Evolutionary conservation across 1,140 invertebrate species (phyloP).

Genomic region (Zophobas atratus): DNA sequence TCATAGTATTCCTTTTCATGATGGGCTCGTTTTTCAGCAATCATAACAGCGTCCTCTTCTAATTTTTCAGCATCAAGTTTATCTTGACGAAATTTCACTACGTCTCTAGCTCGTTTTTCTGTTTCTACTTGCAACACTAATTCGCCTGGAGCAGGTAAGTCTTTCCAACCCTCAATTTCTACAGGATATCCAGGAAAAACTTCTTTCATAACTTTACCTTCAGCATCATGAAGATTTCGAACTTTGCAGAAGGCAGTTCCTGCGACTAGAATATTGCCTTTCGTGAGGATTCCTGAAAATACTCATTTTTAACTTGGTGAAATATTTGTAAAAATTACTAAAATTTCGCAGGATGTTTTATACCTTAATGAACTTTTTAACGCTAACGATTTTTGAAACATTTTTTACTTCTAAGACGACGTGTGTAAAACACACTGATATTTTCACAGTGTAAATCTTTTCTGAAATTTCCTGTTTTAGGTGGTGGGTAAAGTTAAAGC

Average conservation of each 20-base stretch:
- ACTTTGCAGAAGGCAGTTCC: constrained; percentile 90
- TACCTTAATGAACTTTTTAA: too few species aligned
- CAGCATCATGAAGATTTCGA: constrained; percentile 87
- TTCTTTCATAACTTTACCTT: constrained; percentile 76
- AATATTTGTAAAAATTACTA: too few species aligned
- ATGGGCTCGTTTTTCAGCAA: constrained; percentile 78
- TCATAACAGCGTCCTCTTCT: constrained; percentile 74
- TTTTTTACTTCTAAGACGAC: too few species aligned
- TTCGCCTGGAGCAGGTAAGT: constrained; percentile 90
- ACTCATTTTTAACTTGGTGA: not conserved
- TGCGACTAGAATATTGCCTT: constrained; percentile 87
- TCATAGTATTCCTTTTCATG: constrained; percentile 81
- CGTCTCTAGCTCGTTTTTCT: constrained; percentile 75
- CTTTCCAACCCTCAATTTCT: constrained; percentile 91
- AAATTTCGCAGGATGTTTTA: not conserved
- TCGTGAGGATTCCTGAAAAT: constrained; percentile 80
- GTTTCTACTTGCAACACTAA: constrained; percentile 84
- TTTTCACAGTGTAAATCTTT: too few species aligned
- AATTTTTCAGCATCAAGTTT: constrained; percentile 76
- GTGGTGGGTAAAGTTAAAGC: too few species aligned
- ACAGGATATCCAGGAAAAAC: constrained; percentile 88
- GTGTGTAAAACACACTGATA: too few species aligned
- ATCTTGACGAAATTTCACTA: constrained; percentile 77
- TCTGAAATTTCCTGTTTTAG: too few species aligned
- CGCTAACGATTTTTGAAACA: too few species aligned